Evolutionary conservation across 1,140 invertebrate species (phyloP).

Genomic region (Ceratosolen solmsi): DNA sequence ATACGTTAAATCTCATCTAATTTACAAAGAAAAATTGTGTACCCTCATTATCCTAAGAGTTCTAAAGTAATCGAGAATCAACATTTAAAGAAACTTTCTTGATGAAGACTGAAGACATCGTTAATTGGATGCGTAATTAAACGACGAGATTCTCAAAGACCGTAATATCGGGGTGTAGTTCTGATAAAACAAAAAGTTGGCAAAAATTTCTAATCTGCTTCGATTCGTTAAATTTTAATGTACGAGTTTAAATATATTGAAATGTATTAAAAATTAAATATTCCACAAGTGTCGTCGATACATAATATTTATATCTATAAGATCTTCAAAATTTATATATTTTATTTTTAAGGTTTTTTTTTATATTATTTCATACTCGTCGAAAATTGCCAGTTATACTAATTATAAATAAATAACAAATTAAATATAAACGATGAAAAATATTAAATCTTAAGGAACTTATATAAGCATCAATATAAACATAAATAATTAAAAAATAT

Average conservation of each 20-base stretch:
- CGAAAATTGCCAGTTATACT: too few relatives aligned
- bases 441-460: too few relatives aligned
- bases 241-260: neutral
- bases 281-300: too few relatives aligned
- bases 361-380: too few relatives aligned
- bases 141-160: constrained; percentile 2
- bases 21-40: neutral
- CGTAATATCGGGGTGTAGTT: neutral
- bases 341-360: too few relatives aligned
- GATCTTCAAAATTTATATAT: too few relatives aligned
- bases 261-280: too few relatives aligned
- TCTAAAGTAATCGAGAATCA: constrained; percentile 12
- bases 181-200: neutral
- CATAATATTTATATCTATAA: too few relatives aligned
- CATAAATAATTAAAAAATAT: too few relatives aligned
- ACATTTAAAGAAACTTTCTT: constrained; percentile 29
- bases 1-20: neutral
- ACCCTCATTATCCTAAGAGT: constrained; percentile 10
- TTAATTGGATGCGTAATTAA: constrained; percentile 44
- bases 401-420: too few relatives aligned
- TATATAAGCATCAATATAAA: too few relatives aligned
- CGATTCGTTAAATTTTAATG: neutral
- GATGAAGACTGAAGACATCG: neutral
- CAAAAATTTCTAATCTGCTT: neutral
- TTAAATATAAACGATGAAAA: too few relatives aligned